Conservation (phyloP, 2,888 invertebrate genomes). For the Leptopterna dolabrata region DNA sequence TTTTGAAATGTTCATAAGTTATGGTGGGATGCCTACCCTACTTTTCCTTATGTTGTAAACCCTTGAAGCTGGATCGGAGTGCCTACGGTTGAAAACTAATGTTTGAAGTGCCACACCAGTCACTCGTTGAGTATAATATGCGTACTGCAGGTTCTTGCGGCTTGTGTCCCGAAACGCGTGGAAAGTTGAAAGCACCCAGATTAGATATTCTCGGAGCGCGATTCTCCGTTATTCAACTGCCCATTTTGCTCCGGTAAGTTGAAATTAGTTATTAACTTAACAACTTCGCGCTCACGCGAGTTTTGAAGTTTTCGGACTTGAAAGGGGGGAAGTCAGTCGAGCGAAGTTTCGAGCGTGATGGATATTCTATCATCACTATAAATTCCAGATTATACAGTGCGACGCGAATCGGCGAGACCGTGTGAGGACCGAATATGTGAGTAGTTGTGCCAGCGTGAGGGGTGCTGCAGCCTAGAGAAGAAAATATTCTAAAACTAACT, state of each 20-base stretch:
- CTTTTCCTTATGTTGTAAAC: no score
- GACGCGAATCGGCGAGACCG: neutral
- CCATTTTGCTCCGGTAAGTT: neutral
- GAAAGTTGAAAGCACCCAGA: neutral
- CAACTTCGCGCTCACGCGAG: neutral
- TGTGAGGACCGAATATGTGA: neutral
- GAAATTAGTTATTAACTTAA: neutral
- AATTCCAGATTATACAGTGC: neutral
- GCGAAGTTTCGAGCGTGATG: neutral
- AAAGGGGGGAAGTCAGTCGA: neutral
- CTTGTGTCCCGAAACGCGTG: neutral
- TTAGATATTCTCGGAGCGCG: neutral
- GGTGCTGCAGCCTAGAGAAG: no score
- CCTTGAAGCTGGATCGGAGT: no score
- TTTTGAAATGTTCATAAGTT: no score
- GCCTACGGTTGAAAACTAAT: no score
- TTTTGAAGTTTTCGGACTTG: neutral
- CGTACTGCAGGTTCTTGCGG: neutral
- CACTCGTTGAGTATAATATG: neutral
- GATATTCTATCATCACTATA: neutral
- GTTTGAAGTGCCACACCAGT: neutral
- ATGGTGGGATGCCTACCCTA: no score
- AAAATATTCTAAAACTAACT: no score
- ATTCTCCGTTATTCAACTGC: slow-evolving; percentile 2
- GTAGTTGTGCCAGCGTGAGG: neutral